Conservation (phyloP, 2,113 vertebrate species). For the Mesitornis unicolor region DNA sequence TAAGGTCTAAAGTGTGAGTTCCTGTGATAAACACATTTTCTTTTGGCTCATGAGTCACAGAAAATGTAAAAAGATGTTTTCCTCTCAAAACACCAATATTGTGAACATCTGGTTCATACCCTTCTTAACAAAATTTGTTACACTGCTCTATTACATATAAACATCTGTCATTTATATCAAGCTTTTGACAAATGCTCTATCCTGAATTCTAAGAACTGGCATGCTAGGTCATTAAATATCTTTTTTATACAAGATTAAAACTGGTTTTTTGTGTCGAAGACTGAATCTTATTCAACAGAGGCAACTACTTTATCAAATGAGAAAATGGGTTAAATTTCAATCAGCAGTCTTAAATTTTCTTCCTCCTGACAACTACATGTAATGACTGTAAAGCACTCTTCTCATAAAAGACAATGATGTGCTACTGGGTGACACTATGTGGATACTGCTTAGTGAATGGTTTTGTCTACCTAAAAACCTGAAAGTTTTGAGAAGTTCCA, state of each 20-base stretch:
- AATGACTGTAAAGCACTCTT: constrained; percentile 67
- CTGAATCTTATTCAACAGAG: constrained; percentile 40
- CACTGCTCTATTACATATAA: constrained; percentile 72
- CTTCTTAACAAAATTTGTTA: constrained; percentile 75
- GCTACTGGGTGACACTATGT: constrained; percentile 42
- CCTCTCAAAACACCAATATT: constrained; percentile 57
- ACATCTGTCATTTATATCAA: constrained; percentile 78
- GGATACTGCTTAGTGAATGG: neutral
- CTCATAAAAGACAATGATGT: constrained; percentile 30
- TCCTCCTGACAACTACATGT: constrained; percentile 47
- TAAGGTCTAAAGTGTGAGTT: constrained; percentile 47
- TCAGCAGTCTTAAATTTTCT: constrained; percentile 59
- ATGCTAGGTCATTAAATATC: constrained; percentile 29
- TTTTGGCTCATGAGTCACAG: constrained; percentile 37
- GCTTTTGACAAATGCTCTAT: constrained; percentile 59
- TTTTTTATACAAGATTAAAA: constrained; percentile 46
- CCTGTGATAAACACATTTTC: constrained; percentile 55
- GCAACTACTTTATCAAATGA: constrained; percentile 54
- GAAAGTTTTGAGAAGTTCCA: constrained; percentile 12
- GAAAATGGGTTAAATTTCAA: constrained; percentile 53
- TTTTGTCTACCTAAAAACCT: constrained; percentile 38
- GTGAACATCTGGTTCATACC: constrained; percentile 76
- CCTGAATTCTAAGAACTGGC: constrained; percentile 38
- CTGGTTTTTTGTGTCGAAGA: constrained; percentile 56
- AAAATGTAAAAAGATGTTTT: constrained; percentile 62